Evolutionary conservation across 2,888 invertebrate species (phyloP).

Genomic region (Thysanoteuthis rhombus): DNA sequence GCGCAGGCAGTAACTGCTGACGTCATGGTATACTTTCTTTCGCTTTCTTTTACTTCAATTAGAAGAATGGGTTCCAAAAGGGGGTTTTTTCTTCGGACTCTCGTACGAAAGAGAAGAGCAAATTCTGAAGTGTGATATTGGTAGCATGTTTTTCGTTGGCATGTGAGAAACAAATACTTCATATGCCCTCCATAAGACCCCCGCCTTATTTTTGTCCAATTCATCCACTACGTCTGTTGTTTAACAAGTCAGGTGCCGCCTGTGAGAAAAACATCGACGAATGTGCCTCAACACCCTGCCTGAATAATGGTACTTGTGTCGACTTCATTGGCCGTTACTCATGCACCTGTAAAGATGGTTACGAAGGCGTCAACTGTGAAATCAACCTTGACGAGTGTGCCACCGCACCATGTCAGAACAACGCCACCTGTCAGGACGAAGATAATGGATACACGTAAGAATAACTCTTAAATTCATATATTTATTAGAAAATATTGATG

Average conservation of each 20-base stretch:
- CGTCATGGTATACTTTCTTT: no score
- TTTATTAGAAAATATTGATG: no score
- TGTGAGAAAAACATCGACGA: slow-evolving; percentile 56
- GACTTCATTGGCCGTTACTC: slow-evolving; percentile 47
- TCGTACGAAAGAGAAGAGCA: no score
- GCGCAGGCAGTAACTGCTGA: no score
- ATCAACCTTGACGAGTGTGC: slow-evolving; percentile 72
- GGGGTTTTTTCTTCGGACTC: no score
- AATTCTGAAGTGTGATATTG: no score
- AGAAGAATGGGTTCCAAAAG: no score
- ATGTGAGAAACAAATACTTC: no score
- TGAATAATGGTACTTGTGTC: slow-evolving; percentile 52
- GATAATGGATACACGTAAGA: slow-evolving; percentile 48
- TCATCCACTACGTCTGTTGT: background rate
- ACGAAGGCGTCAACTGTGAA: slow-evolving; percentile 69
- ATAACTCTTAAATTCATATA: background rate
- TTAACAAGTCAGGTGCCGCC: slow-evolving; percentile 41
- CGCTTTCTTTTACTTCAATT: no score
- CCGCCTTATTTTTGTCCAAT: slow-evolving; percentile 13
- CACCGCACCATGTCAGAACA: slow-evolving; percentile 63
- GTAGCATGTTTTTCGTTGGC: no score
- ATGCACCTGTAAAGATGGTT: slow-evolving; percentile 39
- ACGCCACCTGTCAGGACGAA: slow-evolving; percentile 57
- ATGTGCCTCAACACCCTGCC: slow-evolving; percentile 52
- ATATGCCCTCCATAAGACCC: background rate